Conservation (phyloP, 2,888 invertebrate species). For the Ochropleura leucogaster region DNA sequence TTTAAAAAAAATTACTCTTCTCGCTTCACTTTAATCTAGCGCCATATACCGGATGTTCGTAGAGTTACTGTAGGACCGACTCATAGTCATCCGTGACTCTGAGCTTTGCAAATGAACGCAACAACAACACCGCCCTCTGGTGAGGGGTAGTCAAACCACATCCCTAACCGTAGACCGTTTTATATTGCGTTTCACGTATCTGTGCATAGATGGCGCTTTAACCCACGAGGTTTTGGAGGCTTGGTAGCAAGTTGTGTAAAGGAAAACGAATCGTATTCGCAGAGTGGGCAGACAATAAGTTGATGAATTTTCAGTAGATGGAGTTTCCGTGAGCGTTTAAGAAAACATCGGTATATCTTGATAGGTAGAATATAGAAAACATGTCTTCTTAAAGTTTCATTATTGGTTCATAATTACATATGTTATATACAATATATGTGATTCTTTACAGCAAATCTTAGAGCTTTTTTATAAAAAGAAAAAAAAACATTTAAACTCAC, state of each 20-base stretch:
- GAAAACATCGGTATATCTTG: neutral
- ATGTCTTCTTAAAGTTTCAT: neutral
- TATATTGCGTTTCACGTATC: neutral
- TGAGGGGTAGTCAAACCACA: neutral
- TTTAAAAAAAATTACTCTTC: no score
- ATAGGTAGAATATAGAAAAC: neutral
- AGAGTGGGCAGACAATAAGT: neutral
- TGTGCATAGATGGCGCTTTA: slow-evolving; percentile 24
- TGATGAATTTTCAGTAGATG: slow-evolving; percentile 18
- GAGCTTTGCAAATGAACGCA: neutral
- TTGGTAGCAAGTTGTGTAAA: neutral
- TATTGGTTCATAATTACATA: neutral
- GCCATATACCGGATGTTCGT: slow-evolving; percentile 14
- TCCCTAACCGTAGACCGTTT: neutral
- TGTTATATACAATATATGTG: neutral
- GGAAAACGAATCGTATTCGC: neutral
- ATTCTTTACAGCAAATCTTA: neutral
- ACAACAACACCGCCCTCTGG: slow-evolving; percentile 13
- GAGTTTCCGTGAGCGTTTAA: neutral
- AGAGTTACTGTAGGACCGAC: neutral
- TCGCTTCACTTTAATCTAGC: neutral
- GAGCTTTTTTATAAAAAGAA: no score
- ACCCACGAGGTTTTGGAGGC: neutral
- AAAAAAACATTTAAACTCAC: no score
- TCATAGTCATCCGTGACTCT: neutral